phyloP scores from a whole-genome alignment of 2,888 invertebrate species.

The Scotopteryx bipunctaria region DNA sequence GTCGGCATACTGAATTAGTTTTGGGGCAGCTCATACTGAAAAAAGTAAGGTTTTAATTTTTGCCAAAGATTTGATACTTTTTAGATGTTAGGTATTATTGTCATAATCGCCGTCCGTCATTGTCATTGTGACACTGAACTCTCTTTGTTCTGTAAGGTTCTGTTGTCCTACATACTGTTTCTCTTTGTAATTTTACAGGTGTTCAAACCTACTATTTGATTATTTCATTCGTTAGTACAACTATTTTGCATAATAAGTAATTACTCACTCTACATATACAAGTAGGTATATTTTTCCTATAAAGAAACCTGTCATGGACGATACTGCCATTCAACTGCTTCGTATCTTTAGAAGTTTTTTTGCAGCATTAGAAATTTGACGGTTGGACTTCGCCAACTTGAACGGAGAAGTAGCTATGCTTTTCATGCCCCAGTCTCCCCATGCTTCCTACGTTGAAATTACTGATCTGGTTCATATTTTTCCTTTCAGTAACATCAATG shows the following conservation, averaged over 20 bases:
- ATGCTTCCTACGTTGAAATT: too few relatives aligned
- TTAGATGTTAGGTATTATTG: not conserved
- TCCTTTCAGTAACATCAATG: slow-evolving; percentile 45
- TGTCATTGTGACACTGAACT: slow-evolving; percentile 22
- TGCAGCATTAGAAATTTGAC: too few relatives aligned
- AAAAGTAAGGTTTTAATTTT: too few relatives aligned
- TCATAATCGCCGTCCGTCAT: slow-evolving; percentile 7
- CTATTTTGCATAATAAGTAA: not conserved
- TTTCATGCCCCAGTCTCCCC: too few relatives aligned
- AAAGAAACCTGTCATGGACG: not conserved
- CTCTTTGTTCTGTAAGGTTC: not conserved
- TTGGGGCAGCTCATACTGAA: too few relatives aligned
- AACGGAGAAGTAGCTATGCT: too few relatives aligned
- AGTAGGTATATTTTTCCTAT: not conserved
- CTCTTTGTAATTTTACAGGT: slow-evolving; percentile 21
- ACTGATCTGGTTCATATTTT: not conserved
- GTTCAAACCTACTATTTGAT: slow-evolving; percentile 21
- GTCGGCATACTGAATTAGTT: too few relatives aligned
- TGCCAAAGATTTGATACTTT: not conserved
- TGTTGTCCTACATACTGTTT: not conserved
- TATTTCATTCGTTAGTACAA: slow-evolving; percentile 8
- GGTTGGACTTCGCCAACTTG: too few relatives aligned
- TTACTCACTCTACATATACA: not conserved
- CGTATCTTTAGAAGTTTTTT: too few relatives aligned
- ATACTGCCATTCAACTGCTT: too few relatives aligned